phyloP scores from a whole-genome alignment of 2,797 vertebrate species.

The Tympanoctomys barrerae region DNA sequence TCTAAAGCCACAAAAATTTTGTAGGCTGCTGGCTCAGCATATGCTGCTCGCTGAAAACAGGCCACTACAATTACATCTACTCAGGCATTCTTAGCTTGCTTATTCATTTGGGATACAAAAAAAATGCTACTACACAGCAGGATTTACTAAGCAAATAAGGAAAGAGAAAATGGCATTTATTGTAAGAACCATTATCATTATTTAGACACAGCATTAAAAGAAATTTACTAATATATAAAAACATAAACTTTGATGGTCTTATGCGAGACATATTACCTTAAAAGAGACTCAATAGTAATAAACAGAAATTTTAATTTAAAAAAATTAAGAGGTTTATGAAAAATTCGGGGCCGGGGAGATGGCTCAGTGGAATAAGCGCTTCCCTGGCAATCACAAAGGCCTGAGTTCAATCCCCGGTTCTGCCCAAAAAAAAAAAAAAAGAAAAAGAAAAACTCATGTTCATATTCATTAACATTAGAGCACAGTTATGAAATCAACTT shows the following conservation, averaged over 20 bases:
- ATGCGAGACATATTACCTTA: neutral
- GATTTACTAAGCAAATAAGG: neutral
- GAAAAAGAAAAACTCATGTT: neutral
- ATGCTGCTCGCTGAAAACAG: neutral
- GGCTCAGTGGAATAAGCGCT: too few species aligned
- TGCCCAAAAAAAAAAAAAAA: too few species aligned
- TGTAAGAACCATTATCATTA: neutral
- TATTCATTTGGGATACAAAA: neutral
- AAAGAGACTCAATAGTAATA: neutral
- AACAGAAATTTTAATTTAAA: neutral
- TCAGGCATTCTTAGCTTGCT: neutral
- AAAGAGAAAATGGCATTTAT: neutral
- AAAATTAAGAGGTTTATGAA: neutral
- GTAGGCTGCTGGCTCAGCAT: neutral
- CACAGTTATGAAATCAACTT: neutral
- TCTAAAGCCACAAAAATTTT: neutral
- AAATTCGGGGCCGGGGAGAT: neutral
- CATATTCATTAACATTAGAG: neutral
- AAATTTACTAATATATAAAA: neutral
- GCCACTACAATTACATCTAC: neutral
- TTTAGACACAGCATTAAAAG: neutral
- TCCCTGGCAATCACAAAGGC: too few species aligned
- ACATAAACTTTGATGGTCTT: constrained; percentile 9
- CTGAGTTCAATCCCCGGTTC: too few species aligned
- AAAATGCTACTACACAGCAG: neutral